phyloP scores from a whole-genome alignment of 2,113 vertebrate species.

The Cettia cetti region DNA sequence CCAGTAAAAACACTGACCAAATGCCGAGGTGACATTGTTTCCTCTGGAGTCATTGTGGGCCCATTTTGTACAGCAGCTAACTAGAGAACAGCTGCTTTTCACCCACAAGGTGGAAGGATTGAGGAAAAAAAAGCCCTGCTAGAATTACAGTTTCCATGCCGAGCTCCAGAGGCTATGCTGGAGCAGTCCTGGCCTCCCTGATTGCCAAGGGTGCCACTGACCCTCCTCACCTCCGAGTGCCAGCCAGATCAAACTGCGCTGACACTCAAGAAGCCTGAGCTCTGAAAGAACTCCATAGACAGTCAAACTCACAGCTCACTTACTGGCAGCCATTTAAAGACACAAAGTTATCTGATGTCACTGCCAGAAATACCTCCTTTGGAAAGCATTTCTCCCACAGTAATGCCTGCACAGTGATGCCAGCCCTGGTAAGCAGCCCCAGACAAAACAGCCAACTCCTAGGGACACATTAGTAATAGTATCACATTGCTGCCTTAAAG shows the following conservation, averaged over 20 bases:
- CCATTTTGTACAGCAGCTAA: not conserved
- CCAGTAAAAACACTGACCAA: not conserved
- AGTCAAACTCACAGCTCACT: not conserved
- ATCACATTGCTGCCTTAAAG: not conserved
- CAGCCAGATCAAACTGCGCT: not conserved
- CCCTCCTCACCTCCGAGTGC: not conserved
- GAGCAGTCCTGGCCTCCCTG: not conserved
- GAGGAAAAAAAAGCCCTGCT: not conserved
- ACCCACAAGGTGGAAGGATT: not conserved
- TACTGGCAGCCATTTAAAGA: not conserved
- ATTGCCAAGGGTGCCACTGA: not conserved
- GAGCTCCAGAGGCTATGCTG: not conserved
- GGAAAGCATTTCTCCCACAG: not conserved
- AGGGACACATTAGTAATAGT: not conserved
- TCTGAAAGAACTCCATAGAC: not conserved
- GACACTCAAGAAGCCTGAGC: not conserved
- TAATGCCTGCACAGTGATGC: not conserved
- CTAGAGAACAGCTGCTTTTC: not conserved
- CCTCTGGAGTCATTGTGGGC: not conserved
- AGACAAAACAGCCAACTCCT: not conserved
- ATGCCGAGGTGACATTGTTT: not conserved
- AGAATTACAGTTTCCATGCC: not conserved
- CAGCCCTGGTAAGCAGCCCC: not conserved
- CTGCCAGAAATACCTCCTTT: slow-evolving; percentile 15
- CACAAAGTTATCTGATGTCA: not conserved